These are phyloP conservation scores for Netelia melanura DNA, from an alignment of 2,888 invertebrate species.

Conservation along the genomic window DNA sequence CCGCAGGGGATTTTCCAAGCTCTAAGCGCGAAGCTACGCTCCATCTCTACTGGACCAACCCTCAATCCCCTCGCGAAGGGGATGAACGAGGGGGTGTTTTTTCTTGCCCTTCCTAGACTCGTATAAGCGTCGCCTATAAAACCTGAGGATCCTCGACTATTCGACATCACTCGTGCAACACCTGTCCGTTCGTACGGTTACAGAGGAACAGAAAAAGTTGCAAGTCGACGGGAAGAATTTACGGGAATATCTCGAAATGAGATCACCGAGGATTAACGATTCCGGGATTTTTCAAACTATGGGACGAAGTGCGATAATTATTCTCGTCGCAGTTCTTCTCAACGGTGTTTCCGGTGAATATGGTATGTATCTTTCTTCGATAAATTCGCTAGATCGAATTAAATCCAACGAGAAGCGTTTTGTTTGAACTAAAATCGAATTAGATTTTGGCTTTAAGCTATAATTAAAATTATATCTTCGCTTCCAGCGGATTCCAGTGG, in stretches of 20 bases:
- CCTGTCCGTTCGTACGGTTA: conserved; percentile 56
- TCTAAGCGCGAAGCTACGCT: background rate
- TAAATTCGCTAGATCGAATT: too few relatives aligned
- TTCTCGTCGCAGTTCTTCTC: conserved; percentile 61
- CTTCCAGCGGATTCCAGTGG: conserved; percentile 45
- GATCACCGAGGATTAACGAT: conserved; percentile 18
- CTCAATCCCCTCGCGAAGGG: background rate
- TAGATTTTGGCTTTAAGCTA: too few relatives aligned
- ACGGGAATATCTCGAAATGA: conserved; percentile 27
- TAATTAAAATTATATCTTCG: background rate
- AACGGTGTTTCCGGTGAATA: conserved; percentile 75
- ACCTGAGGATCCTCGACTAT: conserved; percentile 61
- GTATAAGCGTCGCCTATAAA: conserved; percentile 69
- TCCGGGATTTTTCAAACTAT: conserved; percentile 1
- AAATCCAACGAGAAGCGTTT: background rate
- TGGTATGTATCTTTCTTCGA: conserved; percentile 72
- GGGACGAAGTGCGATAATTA: conserved; percentile 67
- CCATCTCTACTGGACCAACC: background rate
- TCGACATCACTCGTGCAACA: conserved; percentile 70
- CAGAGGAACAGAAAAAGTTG: background rate
- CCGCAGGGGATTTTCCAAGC: background rate
- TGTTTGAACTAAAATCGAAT: too few relatives aligned
- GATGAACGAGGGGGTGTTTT: background rate
- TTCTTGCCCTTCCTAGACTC: conserved; percentile 4
- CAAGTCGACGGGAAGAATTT: background rate